Conservation (phyloP, 2,113 vertebrate genomes). For the Myotis davidii region DNA sequence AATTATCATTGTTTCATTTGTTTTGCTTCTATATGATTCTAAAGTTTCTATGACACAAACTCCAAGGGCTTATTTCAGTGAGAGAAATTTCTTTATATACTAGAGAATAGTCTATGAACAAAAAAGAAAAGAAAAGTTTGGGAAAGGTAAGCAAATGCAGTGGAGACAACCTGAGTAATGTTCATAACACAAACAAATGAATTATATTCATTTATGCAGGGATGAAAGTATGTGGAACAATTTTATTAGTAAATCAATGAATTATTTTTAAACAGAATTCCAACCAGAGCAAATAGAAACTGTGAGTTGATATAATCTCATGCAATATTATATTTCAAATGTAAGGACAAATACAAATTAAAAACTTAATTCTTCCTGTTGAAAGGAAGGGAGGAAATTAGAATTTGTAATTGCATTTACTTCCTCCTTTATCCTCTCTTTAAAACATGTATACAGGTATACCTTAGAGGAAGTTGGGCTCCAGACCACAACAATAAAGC, state of each 20-base stretch:
- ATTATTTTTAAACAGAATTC: background rate
- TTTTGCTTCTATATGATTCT: background rate
- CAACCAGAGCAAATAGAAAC: background rate
- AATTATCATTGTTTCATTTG: background rate
- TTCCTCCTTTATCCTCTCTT: background rate
- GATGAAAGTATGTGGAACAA: background rate
- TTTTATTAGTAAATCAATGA: background rate
- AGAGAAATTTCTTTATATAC: background rate
- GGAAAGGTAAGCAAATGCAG: background rate
- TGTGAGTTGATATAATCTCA: background rate
- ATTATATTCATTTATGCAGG: background rate
- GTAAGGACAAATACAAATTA: background rate
- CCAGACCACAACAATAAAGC: background rate
- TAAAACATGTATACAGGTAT: background rate
- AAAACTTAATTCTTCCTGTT: background rate
- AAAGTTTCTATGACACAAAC: background rate
- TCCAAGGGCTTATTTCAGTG: background rate
- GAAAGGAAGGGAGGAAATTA: background rate
- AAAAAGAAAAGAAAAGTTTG: background rate
- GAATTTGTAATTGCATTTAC: background rate
- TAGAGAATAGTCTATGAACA: background rate
- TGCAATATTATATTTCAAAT: background rate
- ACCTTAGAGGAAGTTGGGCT: background rate
- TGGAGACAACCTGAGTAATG: background rate
- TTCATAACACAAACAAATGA: background rate